Conservation (phyloP, 2,888 invertebrate genomes). For the Rhodophaea formosa region DNA sequence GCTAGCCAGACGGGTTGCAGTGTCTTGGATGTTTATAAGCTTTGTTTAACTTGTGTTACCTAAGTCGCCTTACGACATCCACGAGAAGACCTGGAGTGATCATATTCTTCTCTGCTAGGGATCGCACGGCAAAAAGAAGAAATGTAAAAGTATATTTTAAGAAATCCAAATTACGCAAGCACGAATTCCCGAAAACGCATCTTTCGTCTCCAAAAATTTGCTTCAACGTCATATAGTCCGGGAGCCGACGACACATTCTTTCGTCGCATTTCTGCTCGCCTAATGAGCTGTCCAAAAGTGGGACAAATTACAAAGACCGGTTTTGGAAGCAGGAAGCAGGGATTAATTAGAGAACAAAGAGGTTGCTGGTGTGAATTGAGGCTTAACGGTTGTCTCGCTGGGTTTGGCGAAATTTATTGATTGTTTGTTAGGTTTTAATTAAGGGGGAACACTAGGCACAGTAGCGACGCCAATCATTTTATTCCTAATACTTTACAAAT, state of each 20-base stretch:
- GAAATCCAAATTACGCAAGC: too few species aligned
- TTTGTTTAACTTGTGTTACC: too few species aligned
- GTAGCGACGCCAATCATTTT: background rate
- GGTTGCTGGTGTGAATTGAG: slow-evolving; percentile 3
- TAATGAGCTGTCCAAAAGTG: slow-evolving; percentile 13
- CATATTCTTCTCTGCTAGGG: too few species aligned
- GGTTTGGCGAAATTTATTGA: slow-evolving; percentile 1
- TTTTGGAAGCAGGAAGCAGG: slow-evolving; percentile 15
- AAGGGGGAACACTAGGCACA: background rate
- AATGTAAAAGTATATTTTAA: too few species aligned
- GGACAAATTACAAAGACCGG: slow-evolving; percentile 8
- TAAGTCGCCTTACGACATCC: too few species aligned
- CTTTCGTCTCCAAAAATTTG: background rate
- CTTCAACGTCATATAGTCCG: background rate
- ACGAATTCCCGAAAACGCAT: background rate
- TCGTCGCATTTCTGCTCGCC: slow-evolving; percentile 4
- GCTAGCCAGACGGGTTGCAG: too few species aligned
- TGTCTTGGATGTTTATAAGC: too few species aligned
- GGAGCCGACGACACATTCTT: slow-evolving; percentile 1
- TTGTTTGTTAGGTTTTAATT: background rate
- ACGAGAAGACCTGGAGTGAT: too few species aligned
- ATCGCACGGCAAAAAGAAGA: too few species aligned
- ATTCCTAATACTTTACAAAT: too few species aligned
- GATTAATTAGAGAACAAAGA: slow-evolving; percentile 14
- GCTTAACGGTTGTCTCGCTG: background rate